Evolutionary conservation across 2,113 vertebrate species (phyloP).

Genomic region (Passerina amoena): DNA sequence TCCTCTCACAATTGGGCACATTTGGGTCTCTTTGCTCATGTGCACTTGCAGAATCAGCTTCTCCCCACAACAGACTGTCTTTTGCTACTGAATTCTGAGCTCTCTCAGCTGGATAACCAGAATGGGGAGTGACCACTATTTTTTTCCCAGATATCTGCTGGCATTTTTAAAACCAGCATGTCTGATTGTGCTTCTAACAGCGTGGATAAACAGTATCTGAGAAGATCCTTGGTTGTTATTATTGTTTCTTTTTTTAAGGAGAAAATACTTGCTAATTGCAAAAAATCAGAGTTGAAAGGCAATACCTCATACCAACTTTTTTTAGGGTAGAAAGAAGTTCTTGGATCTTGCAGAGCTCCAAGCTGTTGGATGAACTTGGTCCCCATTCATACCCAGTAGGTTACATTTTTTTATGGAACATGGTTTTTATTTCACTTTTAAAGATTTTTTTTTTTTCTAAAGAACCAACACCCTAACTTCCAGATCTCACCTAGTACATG

Average conservation of each 20-base stretch:
- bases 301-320: background rate
- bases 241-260: background rate
- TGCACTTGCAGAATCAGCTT: background rate
- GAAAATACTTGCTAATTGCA: background rate
- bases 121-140: fast-evolving
- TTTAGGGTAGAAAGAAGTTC: background rate
- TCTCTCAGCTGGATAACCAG: background rate
- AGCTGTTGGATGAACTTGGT: background rate
- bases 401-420: background rate
- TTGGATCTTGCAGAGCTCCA: background rate
- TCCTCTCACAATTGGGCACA: background rate
- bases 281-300: background rate
- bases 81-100: background rate
- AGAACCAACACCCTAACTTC: too few species aligned
- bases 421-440: background rate
- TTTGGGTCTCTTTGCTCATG: background rate
- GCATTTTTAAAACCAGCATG: background rate
- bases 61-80: fast-evolving
- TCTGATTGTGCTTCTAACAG: background rate
- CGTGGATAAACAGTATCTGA: fast-evolving
- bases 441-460: background rate
- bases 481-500: background rate
- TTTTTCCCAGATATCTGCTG: background rate
- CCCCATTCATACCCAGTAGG: background rate
- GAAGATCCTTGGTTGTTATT: background rate